Percentiles rank a stretch among this genome's conserved stretches.
These are phyloP conservation scores for Limnothrissa miodon DNA, from an alignment of 2,113 vertebrate species.

Conservation along the genomic window DNA sequence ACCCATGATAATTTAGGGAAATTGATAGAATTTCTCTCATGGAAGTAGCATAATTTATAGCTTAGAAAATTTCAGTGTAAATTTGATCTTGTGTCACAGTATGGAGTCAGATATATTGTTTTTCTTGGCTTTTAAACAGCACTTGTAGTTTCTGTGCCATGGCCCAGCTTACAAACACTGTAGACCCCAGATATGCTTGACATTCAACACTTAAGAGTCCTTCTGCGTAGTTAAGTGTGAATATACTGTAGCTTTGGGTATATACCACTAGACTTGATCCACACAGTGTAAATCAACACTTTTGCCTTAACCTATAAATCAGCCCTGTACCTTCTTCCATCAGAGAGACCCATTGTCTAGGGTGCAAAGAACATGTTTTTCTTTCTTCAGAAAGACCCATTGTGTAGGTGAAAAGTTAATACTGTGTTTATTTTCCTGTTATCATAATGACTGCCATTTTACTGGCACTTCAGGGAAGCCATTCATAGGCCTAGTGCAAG, in stretches of 20 bases:
- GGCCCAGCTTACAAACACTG: background rate
- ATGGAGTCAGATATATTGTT: background rate
- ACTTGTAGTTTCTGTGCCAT: constrained; percentile 10
- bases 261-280: background rate
- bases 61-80: background rate
- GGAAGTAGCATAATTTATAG: background rate
- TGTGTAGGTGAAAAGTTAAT: background rate
- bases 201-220: background rate
- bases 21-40: background rate
- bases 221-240: background rate
- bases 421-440: background rate
- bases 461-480: constrained; percentile 25
- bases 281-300: constrained; percentile 1
- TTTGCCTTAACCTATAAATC: constrained; percentile 55
- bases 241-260: background rate
- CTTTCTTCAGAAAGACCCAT: background rate
- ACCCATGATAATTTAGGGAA: background rate
- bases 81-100: background rate
- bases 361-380: background rate
- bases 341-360: background rate
- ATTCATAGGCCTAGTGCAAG: constrained; percentile 20
- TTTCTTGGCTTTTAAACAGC: background rate
- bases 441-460: constrained; percentile 3
- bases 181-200: background rate
- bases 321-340: background rate